Base-by-base conservation (phyloP, 2,797 vertebrate genomes). In the Tragelaphus oryx region DNA sequence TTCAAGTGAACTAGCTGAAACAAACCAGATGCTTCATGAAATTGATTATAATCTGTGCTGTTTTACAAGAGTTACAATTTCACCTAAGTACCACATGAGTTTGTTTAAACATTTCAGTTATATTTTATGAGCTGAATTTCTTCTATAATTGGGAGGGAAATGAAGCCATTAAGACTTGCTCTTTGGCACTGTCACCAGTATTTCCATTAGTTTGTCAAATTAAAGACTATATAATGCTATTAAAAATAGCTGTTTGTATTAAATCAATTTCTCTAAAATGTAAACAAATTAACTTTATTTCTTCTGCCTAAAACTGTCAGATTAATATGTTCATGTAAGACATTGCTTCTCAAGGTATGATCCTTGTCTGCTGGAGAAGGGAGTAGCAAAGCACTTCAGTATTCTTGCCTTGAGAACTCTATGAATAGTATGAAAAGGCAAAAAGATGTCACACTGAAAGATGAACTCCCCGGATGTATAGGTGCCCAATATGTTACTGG, bases 121-220 rank as follows among this genome's bases (percentile, higher is more conserved):
- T 89, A 83, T 95, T 97, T 97, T 96, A 94, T 94, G 94, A 96
- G 83, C 62, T 95, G 52, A 62, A 84, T 94, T 96, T 95, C 78
- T 96, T 93, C 30, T 79, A 30, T 96, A 93, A 89, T 81, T 91
- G 54, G 33, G 85, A 91, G 71, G 28, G 68, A 95, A 95, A 87
- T 89, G 55, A 94, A 95, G 60, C 93, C 92, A 95, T 87, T 96
- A 98, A 97, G 88, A 65, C 59, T 46, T 90, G 37, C 93, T 80
- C 62, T 98, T 98, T 98, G 97, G 95, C 93, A 96, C 52, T 87
- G 65, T 94, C 93, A 95, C 96, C 68, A 71, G 83, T 95, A 96
- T 95, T 97, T 96, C 97, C 91, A 93, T 98, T 97, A 97, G 89
- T 89, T 97, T 93, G 92, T 97, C 96, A 97, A 94, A 97, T 96